A percentile compares a stretch with the other conserved stretches of the same genome.
Evolutionary conservation across 2,888 invertebrate species (phyloP).

Genomic region (Microlaimidae sp.): DNA sequence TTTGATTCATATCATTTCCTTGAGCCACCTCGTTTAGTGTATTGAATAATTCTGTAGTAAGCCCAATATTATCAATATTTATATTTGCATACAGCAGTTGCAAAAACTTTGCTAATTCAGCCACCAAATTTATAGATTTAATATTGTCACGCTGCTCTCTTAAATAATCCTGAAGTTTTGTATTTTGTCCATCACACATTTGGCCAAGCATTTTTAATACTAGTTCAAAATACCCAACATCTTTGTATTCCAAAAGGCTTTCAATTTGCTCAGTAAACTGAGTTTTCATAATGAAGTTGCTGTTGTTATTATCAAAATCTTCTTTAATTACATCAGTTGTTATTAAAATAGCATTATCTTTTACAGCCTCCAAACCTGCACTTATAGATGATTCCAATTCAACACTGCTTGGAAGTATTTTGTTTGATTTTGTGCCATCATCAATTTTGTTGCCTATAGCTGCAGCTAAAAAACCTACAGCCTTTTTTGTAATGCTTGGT

Average conservation of each 20-base stretch:
- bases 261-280: slow-evolving; percentile 14
- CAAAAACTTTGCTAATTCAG: slow-evolving; percentile 35
- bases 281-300: neutral
- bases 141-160: slow-evolving; percentile 38
- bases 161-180: slow-evolving; percentile 35
- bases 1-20: slow-evolving; percentile 36
- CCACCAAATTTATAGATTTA: slow-evolving; percentile 36
- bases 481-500: slow-evolving; percentile 12
- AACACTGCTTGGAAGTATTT: too few species aligned
- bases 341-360: too few species aligned
- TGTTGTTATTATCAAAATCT: too few species aligned
- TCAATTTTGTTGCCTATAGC: too few species aligned
- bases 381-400: neutral
- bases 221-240: slow-evolving; percentile 36
- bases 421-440: too few species aligned
- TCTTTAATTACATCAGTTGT: too few species aligned
- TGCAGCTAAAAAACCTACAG: too few species aligned
- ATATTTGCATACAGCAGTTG: slow-evolving; percentile 34
- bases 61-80: slow-evolving; percentile 28
- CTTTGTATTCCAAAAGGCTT: slow-evolving; percentile 29
- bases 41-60: slow-evolving; percentile 35
- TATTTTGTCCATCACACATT: slow-evolving; percentile 38
- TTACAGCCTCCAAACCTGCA: neutral
- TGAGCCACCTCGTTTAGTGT: slow-evolving; percentile 35
- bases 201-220: slow-evolving; percentile 34